Conservation (phyloP, 2,888 invertebrate species). For the Stictocephala bisonia region DNA sequence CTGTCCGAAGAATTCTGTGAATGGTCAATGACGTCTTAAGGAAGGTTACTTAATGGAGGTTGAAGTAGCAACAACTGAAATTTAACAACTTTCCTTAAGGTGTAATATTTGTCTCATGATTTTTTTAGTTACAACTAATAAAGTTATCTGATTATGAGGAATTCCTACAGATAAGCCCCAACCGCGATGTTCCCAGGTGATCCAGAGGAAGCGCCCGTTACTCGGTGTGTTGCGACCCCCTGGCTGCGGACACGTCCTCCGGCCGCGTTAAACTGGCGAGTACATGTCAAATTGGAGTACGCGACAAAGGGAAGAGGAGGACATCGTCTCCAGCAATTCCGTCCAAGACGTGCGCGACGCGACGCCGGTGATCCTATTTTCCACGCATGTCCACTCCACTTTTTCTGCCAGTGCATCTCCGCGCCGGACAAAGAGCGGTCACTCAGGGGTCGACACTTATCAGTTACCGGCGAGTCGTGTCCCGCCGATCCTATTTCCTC, state of each 20-base stretch:
- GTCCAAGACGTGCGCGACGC: constrained; percentile 39
- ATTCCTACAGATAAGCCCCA: too few species aligned
- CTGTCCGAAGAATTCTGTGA: too few species aligned
- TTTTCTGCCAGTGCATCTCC: constrained; percentile 13
- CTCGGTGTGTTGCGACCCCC: neutral
- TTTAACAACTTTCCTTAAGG: too few species aligned
- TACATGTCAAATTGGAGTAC: neutral
- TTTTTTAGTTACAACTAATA: too few species aligned
- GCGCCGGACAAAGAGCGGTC: neutral
- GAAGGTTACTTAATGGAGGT: too few species aligned
- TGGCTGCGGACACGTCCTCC: neutral
- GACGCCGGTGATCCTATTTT: constrained; percentile 17
- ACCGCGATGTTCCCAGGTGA: too few species aligned
- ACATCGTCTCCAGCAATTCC: constrained; percentile 31
- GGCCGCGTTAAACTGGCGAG: neutral
- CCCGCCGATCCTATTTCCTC: too few species aligned
- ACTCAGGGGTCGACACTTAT: neutral
- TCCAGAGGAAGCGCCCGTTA: too few species aligned
- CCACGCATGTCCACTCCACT: constrained; percentile 33
- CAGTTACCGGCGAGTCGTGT: neutral
- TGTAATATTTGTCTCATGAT: too few species aligned
- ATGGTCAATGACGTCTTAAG: too few species aligned
- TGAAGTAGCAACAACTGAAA: too few species aligned
- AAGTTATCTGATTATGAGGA: too few species aligned
- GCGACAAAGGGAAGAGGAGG: neutral